Evolutionary conservation across 1,140 invertebrate species (phyloP).

Genomic region (Megalonaias nervosa): DNA sequence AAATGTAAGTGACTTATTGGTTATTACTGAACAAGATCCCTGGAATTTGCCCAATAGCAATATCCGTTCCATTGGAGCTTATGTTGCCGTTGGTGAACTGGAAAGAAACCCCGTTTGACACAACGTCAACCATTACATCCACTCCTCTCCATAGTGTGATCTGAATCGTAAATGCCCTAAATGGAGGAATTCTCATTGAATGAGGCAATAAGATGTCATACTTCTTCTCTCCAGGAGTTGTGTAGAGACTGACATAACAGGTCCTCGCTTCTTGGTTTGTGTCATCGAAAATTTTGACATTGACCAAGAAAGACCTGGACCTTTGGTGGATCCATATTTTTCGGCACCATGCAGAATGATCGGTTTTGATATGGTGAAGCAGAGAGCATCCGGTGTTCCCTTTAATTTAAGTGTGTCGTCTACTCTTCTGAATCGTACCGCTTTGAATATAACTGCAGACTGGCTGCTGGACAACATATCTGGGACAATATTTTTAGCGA

Average conservation of each 20-base stretch:
- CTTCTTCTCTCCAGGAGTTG: slow-evolving; percentile 3
- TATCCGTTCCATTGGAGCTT: slow-evolving; percentile 24
- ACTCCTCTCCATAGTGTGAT: slow-evolving; percentile 31
- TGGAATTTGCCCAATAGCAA: slow-evolving; percentile 30
- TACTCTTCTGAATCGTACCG: slow-evolving; percentile 19
- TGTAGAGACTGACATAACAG: slow-evolving; percentile 12
- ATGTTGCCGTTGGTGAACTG: slow-evolving; percentile 18
- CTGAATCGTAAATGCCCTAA: slow-evolving; percentile 20
- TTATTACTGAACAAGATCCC: slow-evolving; percentile 24
- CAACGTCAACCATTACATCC: slow-evolving; percentile 6
- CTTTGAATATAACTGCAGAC: slow-evolving; percentile 11
- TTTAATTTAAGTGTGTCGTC: slow-evolving; percentile 25
- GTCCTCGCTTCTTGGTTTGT: slow-evolving; percentile 21
- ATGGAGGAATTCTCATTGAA: slow-evolving; percentile 20
- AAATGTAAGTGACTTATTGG: background rate
- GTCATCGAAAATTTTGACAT: slow-evolving; percentile 25
- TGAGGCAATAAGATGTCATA: slow-evolving; percentile 25
- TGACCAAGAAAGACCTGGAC: slow-evolving; percentile 20
- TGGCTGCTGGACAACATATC: slow-evolving; percentile 8
- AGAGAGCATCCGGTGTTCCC: slow-evolving; percentile 22
- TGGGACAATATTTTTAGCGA: slow-evolving; percentile 17
- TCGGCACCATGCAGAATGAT: slow-evolving; percentile 29
- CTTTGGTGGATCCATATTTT: slow-evolving; percentile 16
- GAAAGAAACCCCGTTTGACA: slow-evolving; percentile 24
- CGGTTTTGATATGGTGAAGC: slow-evolving; percentile 19